Evolutionary conservation across 2,797 vertebrate genomes (phyloP), one percentile per base, ranked within the genome.

Genomic region (Mionectes olivaceus): DNA sequence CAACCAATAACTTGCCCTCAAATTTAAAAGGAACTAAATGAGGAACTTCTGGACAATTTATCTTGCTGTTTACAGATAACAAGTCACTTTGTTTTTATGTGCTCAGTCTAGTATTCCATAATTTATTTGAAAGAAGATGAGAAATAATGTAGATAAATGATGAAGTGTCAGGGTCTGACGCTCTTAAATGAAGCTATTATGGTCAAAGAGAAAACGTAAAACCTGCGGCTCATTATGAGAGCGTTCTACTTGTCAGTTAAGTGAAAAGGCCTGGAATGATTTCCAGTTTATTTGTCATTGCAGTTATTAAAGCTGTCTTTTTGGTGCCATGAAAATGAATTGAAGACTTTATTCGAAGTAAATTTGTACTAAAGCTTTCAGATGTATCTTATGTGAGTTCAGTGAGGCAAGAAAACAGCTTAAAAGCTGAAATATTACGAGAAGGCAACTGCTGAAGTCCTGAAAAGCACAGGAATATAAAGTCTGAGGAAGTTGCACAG

Each of bases 101-200:
- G 98, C 98, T 98, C 98, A 98, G 98, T 98, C 98, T 98, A 98
- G 98, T 98, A 98, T 99, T 98, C 98, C 97, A 98, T 98, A 98
- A 98, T 98, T 98, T 98, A 98, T 98, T 98, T 98, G 98, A 98
- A 98, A 98, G 98, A 98, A 98, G 98, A 99, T 98, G 98, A 98
- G 98, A 98, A 98, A 98, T 99, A 99, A 99, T 98, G 98, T 98
- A 99, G 98, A 99, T 98, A 98, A 99, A 99, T 98, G 98, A 98
- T 98, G 98, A 98, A 98, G 97, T 98, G 98, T 98, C 98, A 98
- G 98, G 97, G 97, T 98, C 98, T 98, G 98, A 98, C 97, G 97
- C 98, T 98, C 98, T 98, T 98, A 98, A 99, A 99, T 98, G 98
- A 99, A 98, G 98, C 98, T 98, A 98, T 99, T 98, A 98, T 98